Evolutionary conservation across 2,888 invertebrate species (phyloP).

Genomic region (Automeris io): DNA sequence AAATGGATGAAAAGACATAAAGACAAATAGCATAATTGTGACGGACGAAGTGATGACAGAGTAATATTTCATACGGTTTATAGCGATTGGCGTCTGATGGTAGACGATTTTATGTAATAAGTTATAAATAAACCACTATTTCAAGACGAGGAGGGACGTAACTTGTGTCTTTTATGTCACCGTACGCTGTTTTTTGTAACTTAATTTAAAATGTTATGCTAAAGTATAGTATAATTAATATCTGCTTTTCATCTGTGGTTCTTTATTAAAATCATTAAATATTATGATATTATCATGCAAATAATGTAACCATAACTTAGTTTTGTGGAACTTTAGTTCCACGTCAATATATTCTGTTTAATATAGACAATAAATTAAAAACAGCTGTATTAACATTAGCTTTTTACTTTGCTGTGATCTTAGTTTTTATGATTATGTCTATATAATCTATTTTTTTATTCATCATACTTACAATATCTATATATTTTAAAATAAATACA

Average conservation of each 20-base stretch:
- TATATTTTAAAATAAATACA: too few species aligned
- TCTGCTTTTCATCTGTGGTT: not conserved
- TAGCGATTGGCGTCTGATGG: not conserved
- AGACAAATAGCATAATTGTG: conserved; percentile 14
- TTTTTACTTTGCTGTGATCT: too few species aligned
- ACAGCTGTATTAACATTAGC: too few species aligned
- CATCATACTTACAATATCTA: too few species aligned
- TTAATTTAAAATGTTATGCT: conserved; percentile 1
- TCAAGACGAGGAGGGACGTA: not conserved
- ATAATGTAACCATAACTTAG: too few species aligned
- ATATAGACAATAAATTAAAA: too few species aligned
- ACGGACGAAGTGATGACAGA: conserved; percentile 14
- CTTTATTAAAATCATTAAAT: too few species aligned
- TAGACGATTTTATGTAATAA: conserved; percentile 4
- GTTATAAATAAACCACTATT: conserved; percentile 1
- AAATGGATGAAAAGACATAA: conserved; percentile 10
- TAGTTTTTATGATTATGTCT: too few species aligned
- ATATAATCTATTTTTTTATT: too few species aligned
- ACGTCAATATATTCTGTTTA: too few species aligned
- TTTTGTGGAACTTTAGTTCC: too few species aligned
- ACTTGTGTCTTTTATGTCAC: conserved; percentile 1
- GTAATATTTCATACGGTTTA: conserved; percentile 11
- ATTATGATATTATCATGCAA: too few species aligned
- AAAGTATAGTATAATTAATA: not conserved
- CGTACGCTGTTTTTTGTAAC: not conserved